These are phyloP conservation scores for Pseudochromis fuscus DNA, from an alignment of 2,797 vertebrate species.

Conservation along the genomic window DNA sequence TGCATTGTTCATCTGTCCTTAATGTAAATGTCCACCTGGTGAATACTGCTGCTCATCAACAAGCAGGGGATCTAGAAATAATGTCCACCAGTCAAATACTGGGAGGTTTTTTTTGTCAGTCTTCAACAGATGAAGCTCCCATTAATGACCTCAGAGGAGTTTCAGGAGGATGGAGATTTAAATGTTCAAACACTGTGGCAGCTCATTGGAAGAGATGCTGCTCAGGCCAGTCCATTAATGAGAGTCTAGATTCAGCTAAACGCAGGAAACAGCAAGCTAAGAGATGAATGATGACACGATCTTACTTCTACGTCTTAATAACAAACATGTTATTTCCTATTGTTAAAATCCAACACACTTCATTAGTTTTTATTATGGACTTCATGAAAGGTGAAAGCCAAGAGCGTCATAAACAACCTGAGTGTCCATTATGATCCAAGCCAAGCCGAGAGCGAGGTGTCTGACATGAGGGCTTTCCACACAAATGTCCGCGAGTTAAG, in stretches of 20 bases:
- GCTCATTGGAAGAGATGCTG: constrained; percentile 5
- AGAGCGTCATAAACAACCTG: constrained; percentile 64
- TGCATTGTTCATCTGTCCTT: constrained; percentile 55
- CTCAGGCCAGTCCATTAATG: constrained; percentile 29
- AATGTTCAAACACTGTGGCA: constrained; percentile 47
- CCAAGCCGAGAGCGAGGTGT: constrained; percentile 48
- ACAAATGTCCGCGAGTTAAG: constrained; percentile 43
- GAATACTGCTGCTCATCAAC: constrained; percentile 22
- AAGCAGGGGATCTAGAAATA: constrained; percentile 27
- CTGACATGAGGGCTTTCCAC: constrained; percentile 47
- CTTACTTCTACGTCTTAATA: constrained; percentile 7
- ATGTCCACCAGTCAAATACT: constrained; percentile 26
- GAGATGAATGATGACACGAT: background rate
- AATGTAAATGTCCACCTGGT: constrained; percentile 52
- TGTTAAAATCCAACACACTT: constrained; percentile 16
- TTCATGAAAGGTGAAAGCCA: constrained; percentile 32
- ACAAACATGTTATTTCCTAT: constrained; percentile 14
- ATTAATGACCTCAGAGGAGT: constrained; percentile 14
- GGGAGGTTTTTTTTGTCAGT: constrained; percentile 38
- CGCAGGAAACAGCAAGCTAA: constrained; percentile 30
- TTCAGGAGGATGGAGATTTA: constrained; percentile 24
- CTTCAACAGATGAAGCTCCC: constrained; percentile 42
- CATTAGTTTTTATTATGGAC: constrained; percentile 10
- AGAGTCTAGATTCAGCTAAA: constrained; percentile 15
- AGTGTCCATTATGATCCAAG: constrained; percentile 49